phyloP scores from a whole-genome alignment of 2,113 vertebrate genomes.

The Dicrurus megarhynchus region DNA sequence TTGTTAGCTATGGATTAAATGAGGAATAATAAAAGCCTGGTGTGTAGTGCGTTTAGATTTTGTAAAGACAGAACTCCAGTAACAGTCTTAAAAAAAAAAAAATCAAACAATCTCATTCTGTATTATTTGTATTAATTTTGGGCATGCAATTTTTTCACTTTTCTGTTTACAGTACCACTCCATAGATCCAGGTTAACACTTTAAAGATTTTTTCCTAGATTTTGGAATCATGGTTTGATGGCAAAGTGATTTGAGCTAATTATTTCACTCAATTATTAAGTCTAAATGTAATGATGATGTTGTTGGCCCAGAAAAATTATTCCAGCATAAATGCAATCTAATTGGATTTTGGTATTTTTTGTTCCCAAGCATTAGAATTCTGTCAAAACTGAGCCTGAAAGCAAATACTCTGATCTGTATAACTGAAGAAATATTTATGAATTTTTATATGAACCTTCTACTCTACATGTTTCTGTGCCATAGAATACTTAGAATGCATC shows the following conservation, averaged over 20 bases:
- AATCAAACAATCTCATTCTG: neutral
- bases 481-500: neutral
- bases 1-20: neutral
- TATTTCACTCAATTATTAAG: neutral
- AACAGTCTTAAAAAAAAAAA: neutral
- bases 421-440: neutral
- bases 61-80: neutral
- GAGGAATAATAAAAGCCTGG: neutral
- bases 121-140: neutral
- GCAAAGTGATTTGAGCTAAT: neutral
- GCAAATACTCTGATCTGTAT: neutral
- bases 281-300: neutral
- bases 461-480: accelerated
- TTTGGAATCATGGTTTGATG: neutral
- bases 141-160: neutral
- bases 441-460: neutral
- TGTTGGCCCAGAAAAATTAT: neutral
- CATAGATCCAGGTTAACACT: neutral
- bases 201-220: neutral
- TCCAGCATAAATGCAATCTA: neutral
- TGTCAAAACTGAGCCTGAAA: neutral
- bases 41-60: neutral
- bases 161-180: neutral
- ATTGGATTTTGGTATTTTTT: neutral
- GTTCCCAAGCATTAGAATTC: neutral